phyloP scores from a whole-genome alignment of 2,888 invertebrate species.

The Osedax frankpressi region DNA sequence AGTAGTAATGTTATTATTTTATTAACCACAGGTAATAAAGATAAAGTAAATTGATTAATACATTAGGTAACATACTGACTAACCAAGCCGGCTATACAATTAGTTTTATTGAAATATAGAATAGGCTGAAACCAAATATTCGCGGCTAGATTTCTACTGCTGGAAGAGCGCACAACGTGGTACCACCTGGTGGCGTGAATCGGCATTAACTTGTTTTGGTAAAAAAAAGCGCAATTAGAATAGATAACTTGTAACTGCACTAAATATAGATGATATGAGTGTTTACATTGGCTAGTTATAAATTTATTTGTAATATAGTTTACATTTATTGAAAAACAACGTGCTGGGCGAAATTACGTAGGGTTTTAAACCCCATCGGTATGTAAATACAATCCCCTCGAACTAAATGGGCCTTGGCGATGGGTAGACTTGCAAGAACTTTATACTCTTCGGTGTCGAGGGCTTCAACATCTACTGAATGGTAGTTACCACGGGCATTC shows the following conservation, averaged over 20 bases:
- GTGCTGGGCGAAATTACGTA: too few relatives aligned
- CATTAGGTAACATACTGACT: neutral
- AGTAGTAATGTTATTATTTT: too few relatives aligned
- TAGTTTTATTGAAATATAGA: neutral
- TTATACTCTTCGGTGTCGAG: conserved; percentile 34
- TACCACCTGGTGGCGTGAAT: too few relatives aligned
- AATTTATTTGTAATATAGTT: too few relatives aligned
- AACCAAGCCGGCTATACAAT: neutral
- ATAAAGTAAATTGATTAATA: too few relatives aligned
- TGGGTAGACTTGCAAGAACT: conserved; percentile 30
- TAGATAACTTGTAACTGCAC: too few relatives aligned
- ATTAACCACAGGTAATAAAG: too few relatives aligned
- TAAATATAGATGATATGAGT: too few relatives aligned
- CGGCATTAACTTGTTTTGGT: too few relatives aligned
- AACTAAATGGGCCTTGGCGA: conserved; percentile 30
- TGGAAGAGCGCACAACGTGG: neutral
- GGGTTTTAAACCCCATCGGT: conserved; percentile 24
- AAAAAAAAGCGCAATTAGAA: too few relatives aligned
- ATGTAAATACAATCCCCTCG: conserved; percentile 41
- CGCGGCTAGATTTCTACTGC: neutral
- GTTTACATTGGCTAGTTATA: too few relatives aligned
- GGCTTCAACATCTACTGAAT: conserved; percentile 30
- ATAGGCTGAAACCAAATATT: neutral
- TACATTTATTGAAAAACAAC: too few relatives aligned
- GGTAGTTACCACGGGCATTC: neutral